Evolutionary conservation across 1,140 invertebrate genomes (phyloP).

Genomic region (Camponotus vicinus): DNA sequence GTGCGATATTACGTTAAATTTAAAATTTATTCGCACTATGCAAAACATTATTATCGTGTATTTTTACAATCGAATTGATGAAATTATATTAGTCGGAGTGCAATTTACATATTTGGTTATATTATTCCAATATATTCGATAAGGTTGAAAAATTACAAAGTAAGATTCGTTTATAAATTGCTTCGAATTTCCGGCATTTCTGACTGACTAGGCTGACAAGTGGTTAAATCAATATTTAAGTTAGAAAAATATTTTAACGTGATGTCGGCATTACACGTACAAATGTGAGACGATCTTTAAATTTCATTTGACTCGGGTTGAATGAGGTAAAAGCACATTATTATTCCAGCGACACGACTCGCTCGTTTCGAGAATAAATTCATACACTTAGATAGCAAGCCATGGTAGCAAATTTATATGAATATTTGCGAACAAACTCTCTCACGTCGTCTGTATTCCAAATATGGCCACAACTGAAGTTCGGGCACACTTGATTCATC

Average conservation of each 20-base stretch:
- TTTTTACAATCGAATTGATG: not conserved
- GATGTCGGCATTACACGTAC: not conserved
- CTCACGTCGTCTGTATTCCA: conserved; percentile 26
- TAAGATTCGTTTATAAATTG: not conserved
- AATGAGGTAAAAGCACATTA: conserved; percentile 14
- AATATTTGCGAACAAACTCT: conserved; percentile 15
- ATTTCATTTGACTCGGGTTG: conserved; percentile 26
- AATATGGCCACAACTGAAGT: conserved; percentile 45
- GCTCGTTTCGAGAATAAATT: conserved; percentile 41
- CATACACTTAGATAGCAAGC: conserved; percentile 12
- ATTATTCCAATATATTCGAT: not conserved
- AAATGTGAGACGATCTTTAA: conserved; percentile 19
- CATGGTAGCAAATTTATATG: conserved; percentile 26
- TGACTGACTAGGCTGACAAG: not conserved
- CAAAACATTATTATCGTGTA: not conserved
- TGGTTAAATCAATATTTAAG: not conserved
- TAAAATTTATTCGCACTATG: not conserved
- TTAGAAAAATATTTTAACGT: not conserved
- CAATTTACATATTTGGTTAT: not conserved
- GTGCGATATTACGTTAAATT: not conserved
- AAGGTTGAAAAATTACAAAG: not conserved
- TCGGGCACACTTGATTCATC: conserved; percentile 44
- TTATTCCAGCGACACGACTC: conserved; percentile 16
- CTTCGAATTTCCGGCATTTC: not conserved
- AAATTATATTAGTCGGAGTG: too few species aligned